Evolutionary conservation across 2,797 vertebrate genomes (phyloP).

Genomic region (Morelia viridis): DNA sequence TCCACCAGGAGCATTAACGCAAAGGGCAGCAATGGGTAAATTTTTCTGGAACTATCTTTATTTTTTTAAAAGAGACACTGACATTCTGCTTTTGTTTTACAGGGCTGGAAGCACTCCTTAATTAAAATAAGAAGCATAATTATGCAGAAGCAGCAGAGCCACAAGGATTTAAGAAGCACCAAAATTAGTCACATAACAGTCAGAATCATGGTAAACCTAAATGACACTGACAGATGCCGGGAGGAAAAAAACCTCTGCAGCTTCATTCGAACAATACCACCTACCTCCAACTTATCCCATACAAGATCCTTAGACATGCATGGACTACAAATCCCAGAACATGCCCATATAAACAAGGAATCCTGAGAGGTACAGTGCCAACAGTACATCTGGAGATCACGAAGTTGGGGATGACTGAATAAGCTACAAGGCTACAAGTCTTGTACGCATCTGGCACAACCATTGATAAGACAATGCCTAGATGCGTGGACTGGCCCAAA

Average conservation of each 20-base stretch:
- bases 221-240: background rate
- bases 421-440: too few relatives aligned
- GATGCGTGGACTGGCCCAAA: background rate
- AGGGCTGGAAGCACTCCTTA: too few relatives aligned
- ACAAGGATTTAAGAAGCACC: too few relatives aligned
- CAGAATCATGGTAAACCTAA: background rate
- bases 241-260: background rate
- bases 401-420: too few relatives aligned
- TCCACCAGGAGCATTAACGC: rapidly evolving
- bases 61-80: background rate
- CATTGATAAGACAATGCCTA: background rate
- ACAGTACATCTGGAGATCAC: too few relatives aligned
- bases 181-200: too few relatives aligned
- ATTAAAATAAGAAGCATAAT: too few relatives aligned
- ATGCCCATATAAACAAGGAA: background rate
- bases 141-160: too few relatives aligned
- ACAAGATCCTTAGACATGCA: too few relatives aligned
- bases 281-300: too few relatives aligned
- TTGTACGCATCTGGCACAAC: background rate
- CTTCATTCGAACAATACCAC: background rate
- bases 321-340: too few relatives aligned
- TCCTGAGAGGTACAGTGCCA: too few relatives aligned
- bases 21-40: background rate
- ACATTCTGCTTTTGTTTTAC: background rate
- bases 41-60: background rate